Base-by-base conservation (phyloP, 2,888 invertebrate species). In the Phania funesta region DNA sequence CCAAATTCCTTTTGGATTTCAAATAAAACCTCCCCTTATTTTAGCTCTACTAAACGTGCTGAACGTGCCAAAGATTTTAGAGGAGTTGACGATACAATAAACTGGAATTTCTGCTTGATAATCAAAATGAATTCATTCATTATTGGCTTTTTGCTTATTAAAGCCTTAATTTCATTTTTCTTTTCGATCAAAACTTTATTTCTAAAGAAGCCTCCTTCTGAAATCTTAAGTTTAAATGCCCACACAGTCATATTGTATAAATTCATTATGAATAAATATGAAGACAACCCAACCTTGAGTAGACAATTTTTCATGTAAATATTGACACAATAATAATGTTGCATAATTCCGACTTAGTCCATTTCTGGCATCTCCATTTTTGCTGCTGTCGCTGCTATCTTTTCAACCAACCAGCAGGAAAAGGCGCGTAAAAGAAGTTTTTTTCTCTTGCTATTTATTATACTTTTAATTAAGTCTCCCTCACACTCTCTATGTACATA, bases 381-480 rank as follows among this genome's bases (percentile, higher is more conserved):
- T 58, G 56, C 20, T 54, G 9, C 2, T 68, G 35, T 60, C 13
- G 2, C 11, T 26, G 18, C 48, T n/a, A 20, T 22, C n/a, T 16
- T 46, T 52, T 50, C 32, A 35, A 32, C 22, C 58, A 20, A 13
- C 32, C 48, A 22, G 56, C 35, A 24, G 18, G 24, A 56, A 71
- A 58, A 50, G 70, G 50, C 58, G n/a, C 71, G 52, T 56, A 79
- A 65, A 65, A 41, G 26, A 65, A 50, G 9, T 29, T 29, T 26
- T n/a, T 70, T 77, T 62, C 24, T 71, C n/a, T n/a, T n/a, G n/a
- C n/a, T 70, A 78, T 82, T 82, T 73, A 82, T 82, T 82, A 82
- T 82, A 75, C 65, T 82, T 82, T 82, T 82, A 82, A 82, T 82
- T 78, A 82, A 75, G 64, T 38, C 16, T 26, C 50, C 50, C 65